These are phyloP conservation scores for Mustela lutreola DNA, from an alignment of 2,113 vertebrate species.

Conservation along the genomic window DNA sequence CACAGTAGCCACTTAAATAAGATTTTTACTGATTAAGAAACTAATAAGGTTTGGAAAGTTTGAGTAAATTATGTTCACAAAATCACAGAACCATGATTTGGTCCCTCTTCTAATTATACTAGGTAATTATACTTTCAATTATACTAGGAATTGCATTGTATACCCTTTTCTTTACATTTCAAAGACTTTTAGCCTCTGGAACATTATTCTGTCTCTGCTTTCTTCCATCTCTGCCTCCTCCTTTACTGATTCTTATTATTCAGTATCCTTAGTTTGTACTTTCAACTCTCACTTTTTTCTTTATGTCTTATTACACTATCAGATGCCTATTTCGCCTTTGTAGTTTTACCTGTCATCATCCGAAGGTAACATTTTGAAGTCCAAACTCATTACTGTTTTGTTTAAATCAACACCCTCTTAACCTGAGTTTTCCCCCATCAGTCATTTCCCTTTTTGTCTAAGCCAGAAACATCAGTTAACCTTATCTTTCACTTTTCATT, in stretches of 20 bases:
- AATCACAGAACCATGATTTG: not conserved
- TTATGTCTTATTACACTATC: not conserved
- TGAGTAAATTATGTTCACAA: not conserved
- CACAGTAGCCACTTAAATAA: not conserved
- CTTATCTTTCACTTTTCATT: not conserved
- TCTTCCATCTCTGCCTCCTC: not conserved
- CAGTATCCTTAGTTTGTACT: not conserved
- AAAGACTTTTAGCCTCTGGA: not conserved
- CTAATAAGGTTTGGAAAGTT: not conserved
- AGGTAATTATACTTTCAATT: not conserved
- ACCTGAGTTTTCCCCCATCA: not conserved
- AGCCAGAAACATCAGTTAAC: not conserved
- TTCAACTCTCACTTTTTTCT: not conserved
- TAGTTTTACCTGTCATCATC: not conserved
- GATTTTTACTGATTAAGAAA: conserved; percentile 15
- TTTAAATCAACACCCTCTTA: not conserved
- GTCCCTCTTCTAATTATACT: not conserved
- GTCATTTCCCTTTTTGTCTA: not conserved
- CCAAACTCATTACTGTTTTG: not conserved
- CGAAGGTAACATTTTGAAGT: not conserved
- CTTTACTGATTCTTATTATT: not conserved
- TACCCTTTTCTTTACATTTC: not conserved
- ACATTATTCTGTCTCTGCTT: not conserved
- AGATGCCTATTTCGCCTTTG: not conserved
- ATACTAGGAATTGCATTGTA: not conserved